Evolutionary conservation across 2,113 vertebrate genomes (phyloP), one percentile per base, ranked within the genome.

Genomic region (Corvus cornix): DNA sequence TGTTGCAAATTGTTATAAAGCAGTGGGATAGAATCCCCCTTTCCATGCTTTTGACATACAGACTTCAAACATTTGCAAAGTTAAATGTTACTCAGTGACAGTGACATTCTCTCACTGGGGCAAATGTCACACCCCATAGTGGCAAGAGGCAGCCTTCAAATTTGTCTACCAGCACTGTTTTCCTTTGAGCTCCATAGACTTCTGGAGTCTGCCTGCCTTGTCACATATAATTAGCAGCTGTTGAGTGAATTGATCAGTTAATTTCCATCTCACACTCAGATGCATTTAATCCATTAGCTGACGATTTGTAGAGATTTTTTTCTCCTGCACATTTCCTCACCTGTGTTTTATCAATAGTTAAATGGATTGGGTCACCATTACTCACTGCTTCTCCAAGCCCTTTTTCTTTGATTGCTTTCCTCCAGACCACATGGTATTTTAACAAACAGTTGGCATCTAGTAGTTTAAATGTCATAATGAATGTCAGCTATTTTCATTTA

Each of bases 221-320:
- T 96, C 97, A 96, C 89, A 90, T 93, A 69, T 94, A 97, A 96
- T 97, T 97, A 97, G 93, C 66, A 92, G 92, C 95, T 97, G 96
- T 80, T 97, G 92, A 97, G 75, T 97, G 97, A 96, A 97, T 96
- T 97, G 97, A 97, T 97, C 97, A 93, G 87, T 96, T 97, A 97
- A 97, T 97, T 97, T 97, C 82, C 92, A 67, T 96, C 92, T 97
- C 13, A 0, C 37, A 90, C 89, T 91, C 88, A 93, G 93, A 93
- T 90, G 84, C 87, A 78, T 97, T 97, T 97, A 97, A 96, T 97
- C 94, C 96, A 94, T 97, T 97, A 96, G 84, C 84, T 95, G 96
- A 94, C 93, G 92, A 96, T 97, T 97, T 93, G 76, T 80, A 76
- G 93, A 95, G 93, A 69, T 49, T 49, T 72, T 81, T 90, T 90